phyloP scores from a whole-genome alignment of 2,113 vertebrate species.

The Alethe diademata region DNA sequence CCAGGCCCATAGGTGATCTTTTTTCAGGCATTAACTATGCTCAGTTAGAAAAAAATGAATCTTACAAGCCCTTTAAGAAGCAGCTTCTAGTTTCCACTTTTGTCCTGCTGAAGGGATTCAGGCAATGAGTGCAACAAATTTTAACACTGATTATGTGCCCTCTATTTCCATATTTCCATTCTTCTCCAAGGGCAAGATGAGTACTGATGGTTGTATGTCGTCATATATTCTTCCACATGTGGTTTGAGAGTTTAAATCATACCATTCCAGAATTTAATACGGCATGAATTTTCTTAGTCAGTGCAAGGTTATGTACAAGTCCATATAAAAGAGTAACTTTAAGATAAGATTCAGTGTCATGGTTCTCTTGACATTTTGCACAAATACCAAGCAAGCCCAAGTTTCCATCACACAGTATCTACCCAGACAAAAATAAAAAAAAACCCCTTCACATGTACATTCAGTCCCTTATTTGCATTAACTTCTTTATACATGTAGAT shows the following conservation, averaged over 20 bases:
- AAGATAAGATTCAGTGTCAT: not conserved
- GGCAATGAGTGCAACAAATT: not conserved
- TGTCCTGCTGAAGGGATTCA: not conserved
- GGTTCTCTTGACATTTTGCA: not conserved
- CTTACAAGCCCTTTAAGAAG: not conserved
- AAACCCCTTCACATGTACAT: fast-evolving
- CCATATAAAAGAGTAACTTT: not conserved
- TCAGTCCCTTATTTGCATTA: not conserved
- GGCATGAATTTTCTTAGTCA: not conserved
- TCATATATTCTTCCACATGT: not conserved
- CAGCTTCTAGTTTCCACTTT: not conserved
- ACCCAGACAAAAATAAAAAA: not conserved
- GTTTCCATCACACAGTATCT: not conserved
- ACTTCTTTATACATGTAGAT: not conserved
- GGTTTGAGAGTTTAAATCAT: not conserved
- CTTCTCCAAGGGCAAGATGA: not conserved
- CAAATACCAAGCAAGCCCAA: not conserved
- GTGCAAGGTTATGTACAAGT: not conserved
- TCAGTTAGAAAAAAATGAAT: not conserved
- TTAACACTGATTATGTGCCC: not conserved
- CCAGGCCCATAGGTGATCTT: not conserved
- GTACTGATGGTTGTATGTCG: not conserved
- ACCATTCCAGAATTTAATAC: not conserved
- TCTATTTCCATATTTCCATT: not conserved
- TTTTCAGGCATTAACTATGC: not conserved